These are phyloP conservation scores for Cotesia chilonis DNA, from an alignment of 1,140 invertebrate genomes.

Conservation along the genomic window DNA sequence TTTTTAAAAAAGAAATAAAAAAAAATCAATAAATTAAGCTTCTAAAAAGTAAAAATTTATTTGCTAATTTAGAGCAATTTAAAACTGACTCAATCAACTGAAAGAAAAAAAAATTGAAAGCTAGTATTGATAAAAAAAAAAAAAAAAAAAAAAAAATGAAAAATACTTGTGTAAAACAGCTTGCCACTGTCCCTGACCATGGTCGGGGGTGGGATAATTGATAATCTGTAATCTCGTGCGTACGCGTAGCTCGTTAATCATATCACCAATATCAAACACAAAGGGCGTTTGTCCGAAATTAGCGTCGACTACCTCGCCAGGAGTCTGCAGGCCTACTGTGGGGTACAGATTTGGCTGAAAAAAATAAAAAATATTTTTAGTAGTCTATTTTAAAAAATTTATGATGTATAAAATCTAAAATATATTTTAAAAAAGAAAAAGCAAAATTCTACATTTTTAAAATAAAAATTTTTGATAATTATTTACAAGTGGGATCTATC, in stretches of 20 bases:
- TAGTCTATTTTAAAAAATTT: too few species aligned
- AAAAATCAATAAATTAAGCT: too few species aligned
- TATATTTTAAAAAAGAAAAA: not conserved
- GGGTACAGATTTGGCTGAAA: constrained; percentile 93
- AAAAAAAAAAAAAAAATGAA: not conserved
- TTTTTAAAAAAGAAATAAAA: too few species aligned
- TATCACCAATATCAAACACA: constrained; percentile 97
- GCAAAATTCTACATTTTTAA: not conserved
- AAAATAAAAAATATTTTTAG: constrained; percentile 13
- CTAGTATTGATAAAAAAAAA: not conserved
- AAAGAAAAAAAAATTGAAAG: not conserved
- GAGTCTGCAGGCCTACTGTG: constrained; percentile 97
- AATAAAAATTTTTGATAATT: constrained; percentile 1
- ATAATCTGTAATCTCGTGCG: constrained; percentile 85
- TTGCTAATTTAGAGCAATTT: not conserved
- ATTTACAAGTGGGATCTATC: too few species aligned
- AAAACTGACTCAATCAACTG: not conserved
- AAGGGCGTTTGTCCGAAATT: constrained; percentile 99
- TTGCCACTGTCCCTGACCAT: constrained; percentile 89
- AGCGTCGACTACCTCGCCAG: constrained; percentile 96
- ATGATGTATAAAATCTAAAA: not conserved
- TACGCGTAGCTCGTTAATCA: constrained; percentile 89
- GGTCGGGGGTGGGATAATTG: constrained; percentile 85
- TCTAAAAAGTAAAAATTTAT: too few species aligned
- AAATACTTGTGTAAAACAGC: constrained; percentile 85